Conservation (phyloP, 2,888 invertebrate genomes). For the Synanthedon formicaeformis region DNA sequence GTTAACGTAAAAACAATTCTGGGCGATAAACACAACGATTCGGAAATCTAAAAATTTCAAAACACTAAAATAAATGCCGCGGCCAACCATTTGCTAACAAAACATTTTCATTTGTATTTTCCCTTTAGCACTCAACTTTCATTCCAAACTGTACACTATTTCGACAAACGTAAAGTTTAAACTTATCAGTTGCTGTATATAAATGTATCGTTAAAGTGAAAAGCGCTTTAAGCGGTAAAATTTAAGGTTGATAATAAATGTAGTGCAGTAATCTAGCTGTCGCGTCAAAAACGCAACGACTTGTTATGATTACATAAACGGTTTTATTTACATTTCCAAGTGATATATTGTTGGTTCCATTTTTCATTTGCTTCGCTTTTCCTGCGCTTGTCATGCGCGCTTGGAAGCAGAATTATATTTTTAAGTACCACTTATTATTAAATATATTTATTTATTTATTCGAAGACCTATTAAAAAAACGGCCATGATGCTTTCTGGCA, state of each 20-base stretch:
- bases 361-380: constrained; percentile 16
- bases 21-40: too few relatives aligned
- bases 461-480: too few relatives aligned
- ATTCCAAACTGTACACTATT: neutral
- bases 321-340: constrained; percentile 22
- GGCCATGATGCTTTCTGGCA: too few relatives aligned
- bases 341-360: constrained; percentile 9
- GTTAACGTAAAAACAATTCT: too few relatives aligned
- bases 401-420: too few relatives aligned
- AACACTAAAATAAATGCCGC: neutral
- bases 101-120: neutral
- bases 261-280: neutral
- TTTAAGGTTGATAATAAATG: too few relatives aligned
- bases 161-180: neutral
- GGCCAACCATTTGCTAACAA: neutral
- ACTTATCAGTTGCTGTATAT: neutral
- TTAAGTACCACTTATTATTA: too few relatives aligned
- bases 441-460: too few relatives aligned
- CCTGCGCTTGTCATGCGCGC: constrained; percentile 20
- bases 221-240: neutral
- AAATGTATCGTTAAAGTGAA: neutral
- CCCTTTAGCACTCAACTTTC: neutral
- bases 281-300: neutral
- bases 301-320: neutral
- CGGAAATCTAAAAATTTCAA: neutral